Evolutionary conservation across 2,113 vertebrate species (phyloP).

Genomic region (Bos indicus): DNA sequence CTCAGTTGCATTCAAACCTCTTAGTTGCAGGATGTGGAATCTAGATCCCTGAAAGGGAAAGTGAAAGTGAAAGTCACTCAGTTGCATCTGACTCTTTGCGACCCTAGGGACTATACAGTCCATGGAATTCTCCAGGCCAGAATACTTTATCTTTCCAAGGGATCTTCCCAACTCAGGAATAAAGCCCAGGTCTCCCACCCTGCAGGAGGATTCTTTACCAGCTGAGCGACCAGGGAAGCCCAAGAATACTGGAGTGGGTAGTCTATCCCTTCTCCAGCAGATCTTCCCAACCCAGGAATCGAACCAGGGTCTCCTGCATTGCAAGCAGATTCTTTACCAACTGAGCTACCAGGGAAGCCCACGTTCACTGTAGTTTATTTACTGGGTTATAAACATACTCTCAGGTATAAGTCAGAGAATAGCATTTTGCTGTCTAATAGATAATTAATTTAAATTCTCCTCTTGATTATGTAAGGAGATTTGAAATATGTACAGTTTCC

Average conservation of each 20-base stretch:
- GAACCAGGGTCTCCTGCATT: rapidly evolving
- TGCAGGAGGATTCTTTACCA: not conserved
- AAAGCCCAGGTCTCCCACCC: not conserved
- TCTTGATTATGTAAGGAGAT: not conserved
- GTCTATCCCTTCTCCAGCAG: not conserved
- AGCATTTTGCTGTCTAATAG: not conserved
- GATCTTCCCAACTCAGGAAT: not conserved
- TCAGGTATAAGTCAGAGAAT: not conserved
- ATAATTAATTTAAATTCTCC: not conserved
- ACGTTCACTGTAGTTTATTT: not conserved
- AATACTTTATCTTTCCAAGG: not conserved
- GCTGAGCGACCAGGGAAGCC: rapidly evolving
- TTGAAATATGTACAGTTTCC: not conserved
- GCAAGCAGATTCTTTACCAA: not conserved
- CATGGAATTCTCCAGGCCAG: not conserved
- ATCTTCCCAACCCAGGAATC: rapidly evolving
- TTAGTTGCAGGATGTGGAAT: not conserved
- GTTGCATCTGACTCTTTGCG: not conserved
- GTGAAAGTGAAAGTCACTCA: not conserved
- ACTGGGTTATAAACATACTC: not conserved
- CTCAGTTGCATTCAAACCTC: not conserved
- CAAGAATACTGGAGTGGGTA: not conserved
- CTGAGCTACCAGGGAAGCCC: not conserved
- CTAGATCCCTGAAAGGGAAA: not conserved
- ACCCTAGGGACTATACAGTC: not conserved